Conservation (phyloP, 2,113 vertebrate species). For the Heptranchias perlo region DNA sequence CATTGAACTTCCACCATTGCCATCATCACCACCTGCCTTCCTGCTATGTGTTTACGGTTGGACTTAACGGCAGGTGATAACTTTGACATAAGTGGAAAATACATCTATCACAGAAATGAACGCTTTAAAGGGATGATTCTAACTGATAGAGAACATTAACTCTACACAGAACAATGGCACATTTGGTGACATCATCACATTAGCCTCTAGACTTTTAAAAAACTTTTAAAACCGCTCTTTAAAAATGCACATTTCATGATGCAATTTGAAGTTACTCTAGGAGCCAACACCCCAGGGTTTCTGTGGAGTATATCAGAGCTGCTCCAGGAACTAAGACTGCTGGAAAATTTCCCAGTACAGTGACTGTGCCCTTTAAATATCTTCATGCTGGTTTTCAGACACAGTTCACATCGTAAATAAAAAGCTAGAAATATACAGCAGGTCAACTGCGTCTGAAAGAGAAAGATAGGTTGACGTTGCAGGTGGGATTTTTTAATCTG, state of each 20-base stretch:
- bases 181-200: conserved; percentile 6
- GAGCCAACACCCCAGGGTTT: not conserved
- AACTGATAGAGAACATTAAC: not conserved
- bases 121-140: not conserved
- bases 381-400: not conserved
- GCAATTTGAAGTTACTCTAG: not conserved
- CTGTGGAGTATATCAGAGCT: not conserved
- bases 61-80: not conserved
- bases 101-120: not conserved
- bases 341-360: not conserved
- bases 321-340: not conserved
- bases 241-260: not conserved
- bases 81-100: not conserved
- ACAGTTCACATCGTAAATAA: not conserved
- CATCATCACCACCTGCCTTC: not conserved
- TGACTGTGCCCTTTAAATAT: not conserved
- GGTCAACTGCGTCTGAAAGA: not conserved
- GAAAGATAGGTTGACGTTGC: not conserved
- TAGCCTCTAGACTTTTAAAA: not conserved
- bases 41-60: not conserved
- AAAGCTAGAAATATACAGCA: conserved; percentile 8
- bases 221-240: not conserved
- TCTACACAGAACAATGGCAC: not conserved
- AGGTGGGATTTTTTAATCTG: not conserved
- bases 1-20: not conserved